Evolutionary conservation across 2,888 invertebrate genomes (phyloP).

Genomic region (Nematopogon swammerdamellus): DNA sequence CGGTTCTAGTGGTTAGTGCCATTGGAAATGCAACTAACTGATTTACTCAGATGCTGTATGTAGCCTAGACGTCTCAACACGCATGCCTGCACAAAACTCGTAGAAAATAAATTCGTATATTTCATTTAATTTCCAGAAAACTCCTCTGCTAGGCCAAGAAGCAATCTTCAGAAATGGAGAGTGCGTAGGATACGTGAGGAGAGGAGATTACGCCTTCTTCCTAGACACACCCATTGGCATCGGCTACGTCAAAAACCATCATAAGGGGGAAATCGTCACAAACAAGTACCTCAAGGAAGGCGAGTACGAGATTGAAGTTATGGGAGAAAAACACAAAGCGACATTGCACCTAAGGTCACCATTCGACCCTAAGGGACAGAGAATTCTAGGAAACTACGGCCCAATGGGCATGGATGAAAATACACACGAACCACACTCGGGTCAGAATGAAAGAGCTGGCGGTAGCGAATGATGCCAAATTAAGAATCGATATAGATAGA

Average conservation of each 20-base stretch:
- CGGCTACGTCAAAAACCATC: constrained; percentile 48
- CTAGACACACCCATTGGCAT: constrained; percentile 56
- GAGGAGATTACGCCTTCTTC: constrained; percentile 73
- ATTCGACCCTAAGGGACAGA: constrained; percentile 76
- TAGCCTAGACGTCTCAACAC: no score
- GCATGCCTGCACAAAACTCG: no score
- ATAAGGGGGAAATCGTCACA: constrained; percentile 60
- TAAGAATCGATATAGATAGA: no score
- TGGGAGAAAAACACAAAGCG: constrained; percentile 72
- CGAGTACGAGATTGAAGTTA: constrained; percentile 74
- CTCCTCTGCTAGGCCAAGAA: constrained; percentile 86
- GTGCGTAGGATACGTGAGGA: constrained; percentile 74
- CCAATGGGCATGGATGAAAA: constrained; percentile 35
- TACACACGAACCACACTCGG: constrained; percentile 39
- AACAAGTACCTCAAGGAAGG: constrained; percentile 66
- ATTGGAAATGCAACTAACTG: no score
- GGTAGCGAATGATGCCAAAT: constrained; percentile 46
- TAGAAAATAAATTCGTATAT: no score
- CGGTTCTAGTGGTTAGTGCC: no score
- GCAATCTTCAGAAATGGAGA: constrained; percentile 75
- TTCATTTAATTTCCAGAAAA: constrained; percentile 36
- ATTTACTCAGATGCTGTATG: no score
- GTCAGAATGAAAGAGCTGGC: constrained; percentile 45
- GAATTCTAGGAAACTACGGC: constrained; percentile 69
- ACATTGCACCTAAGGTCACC: constrained; percentile 69